Evolutionary conservation across 2,113 vertebrate species (phyloP).

Genomic region (Choloepus hoffmanni): DNA sequence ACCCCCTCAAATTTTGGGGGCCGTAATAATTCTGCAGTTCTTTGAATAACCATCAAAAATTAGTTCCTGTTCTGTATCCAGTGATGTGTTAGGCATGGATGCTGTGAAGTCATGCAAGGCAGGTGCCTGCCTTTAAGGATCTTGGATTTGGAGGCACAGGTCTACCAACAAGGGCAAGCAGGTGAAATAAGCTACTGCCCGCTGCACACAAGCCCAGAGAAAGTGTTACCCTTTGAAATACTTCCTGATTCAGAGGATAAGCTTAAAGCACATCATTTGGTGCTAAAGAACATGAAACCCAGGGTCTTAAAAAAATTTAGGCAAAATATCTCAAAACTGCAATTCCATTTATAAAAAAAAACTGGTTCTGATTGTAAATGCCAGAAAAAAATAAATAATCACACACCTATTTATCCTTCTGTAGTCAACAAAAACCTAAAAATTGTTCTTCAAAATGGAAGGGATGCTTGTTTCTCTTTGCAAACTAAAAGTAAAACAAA

Average conservation of each 20-base stretch:
- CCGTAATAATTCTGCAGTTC: neutral
- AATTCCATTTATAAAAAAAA: neutral
- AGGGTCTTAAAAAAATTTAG: neutral
- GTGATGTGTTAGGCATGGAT: no score
- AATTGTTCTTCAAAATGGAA: conserved; percentile 32
- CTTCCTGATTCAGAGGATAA: neutral
- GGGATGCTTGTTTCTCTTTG: neutral
- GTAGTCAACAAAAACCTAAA: conserved; percentile 51
- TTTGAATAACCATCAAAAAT: neutral
- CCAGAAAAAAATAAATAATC: conserved; percentile 58
- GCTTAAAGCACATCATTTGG: neutral
- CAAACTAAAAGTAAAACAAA: neutral
- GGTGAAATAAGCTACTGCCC: rapidly evolving
- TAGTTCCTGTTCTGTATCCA: neutral
- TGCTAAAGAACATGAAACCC: conserved; percentile 23
- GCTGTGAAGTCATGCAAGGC: neutral
- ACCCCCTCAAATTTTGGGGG: neutral
- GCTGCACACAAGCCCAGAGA: neutral
- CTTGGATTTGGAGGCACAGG: neutral
- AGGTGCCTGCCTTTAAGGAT: neutral
- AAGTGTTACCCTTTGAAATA: neutral
- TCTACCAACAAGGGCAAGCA: neutral
- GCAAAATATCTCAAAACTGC: conserved; percentile 37
- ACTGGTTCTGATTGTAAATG: conserved; percentile 27
- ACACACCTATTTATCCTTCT: neutral